Conservation (phyloP, 2,888 invertebrate genomes). For the Tridacna crocea region DNA sequence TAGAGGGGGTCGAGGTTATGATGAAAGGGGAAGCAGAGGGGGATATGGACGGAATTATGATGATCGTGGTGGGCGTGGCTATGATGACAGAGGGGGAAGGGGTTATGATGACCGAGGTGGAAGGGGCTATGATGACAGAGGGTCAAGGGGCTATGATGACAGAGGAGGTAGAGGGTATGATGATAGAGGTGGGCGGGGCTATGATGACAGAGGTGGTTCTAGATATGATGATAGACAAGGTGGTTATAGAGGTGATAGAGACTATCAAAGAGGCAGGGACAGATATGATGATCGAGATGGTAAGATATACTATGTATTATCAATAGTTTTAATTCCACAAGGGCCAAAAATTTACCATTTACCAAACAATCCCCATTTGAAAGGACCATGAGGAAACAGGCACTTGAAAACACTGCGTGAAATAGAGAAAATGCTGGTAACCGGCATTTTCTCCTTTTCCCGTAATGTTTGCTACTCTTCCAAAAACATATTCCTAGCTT, state of each 20-base stretch:
- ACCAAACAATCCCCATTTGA: too few relatives aligned
- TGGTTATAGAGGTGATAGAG: slow-evolving; percentile 45
- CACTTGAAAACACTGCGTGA: too few relatives aligned
- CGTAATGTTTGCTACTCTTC: too few relatives aligned
- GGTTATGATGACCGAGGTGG: slow-evolving; percentile 22
- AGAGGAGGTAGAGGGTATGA: slow-evolving; percentile 66
- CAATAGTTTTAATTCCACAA: too few relatives aligned
- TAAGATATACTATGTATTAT: background rate
- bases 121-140: slow-evolving; percentile 21
- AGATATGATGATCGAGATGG: slow-evolving; percentile 53
- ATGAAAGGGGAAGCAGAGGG: slow-evolving; percentile 61
- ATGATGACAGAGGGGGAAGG: slow-evolving; percentile 11
- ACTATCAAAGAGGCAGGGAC: slow-evolving; percentile 21
- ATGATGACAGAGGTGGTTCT: slow-evolving; percentile 60
- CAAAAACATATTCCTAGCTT: too few relatives aligned
- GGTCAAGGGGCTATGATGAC: slow-evolving; percentile 17
- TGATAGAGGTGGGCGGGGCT: slow-evolving; percentile 44
- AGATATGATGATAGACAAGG: slow-evolving; percentile 42
- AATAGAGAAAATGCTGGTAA: too few relatives aligned
- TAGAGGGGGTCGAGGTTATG: slow-evolving; percentile 44
- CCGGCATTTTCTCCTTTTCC: too few relatives aligned
- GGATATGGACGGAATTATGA: slow-evolving; percentile 21
- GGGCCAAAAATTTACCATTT: too few relatives aligned
- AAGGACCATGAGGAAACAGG: too few relatives aligned
- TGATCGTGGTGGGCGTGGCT: slow-evolving; percentile 21